Evolutionary conservation across 2,113 vertebrate species (phyloP), one percentile per base, ranked within the genome.

Genomic region (Lagopus leucura): DNA sequence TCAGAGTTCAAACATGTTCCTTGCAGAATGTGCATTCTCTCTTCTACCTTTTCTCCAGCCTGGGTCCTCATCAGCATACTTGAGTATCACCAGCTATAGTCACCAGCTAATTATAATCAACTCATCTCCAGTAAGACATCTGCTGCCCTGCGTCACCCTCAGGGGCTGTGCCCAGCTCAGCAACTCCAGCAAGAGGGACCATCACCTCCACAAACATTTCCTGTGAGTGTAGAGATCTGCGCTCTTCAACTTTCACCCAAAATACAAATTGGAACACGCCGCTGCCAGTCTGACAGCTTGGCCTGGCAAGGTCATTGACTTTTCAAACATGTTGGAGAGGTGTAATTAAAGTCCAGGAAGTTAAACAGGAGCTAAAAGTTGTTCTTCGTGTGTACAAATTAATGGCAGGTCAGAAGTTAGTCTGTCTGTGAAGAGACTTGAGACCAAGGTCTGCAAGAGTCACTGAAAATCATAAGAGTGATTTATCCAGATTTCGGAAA

Each of bases 11-110:
- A n/a, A n/a, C 19, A 66, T 16, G 11, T 2, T 3, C 4, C 13
- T 16, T 20, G 16, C 0, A 2, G 61, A 76, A 47, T 54, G 4
- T 42, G 50, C 16, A 10, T 13, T 13, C 7, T 58, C 28, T 18
- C 34, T 77, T 55, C 54, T 25, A 52, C 10, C 15, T 13, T 27
- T 77, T 67, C 61, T 79, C 13, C 25, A 57, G 67, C 21, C 16
- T 0, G 0, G 5, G 2, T 57, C 10, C 24, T 38, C 61, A 55
- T 24, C 55, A 17, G 77, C 20, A 32, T 18, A 40, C 9, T 16
- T 28, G 52, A 54, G 73, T 73, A 70, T 11, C 32, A 81, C 13
- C 22, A 34, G 3, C 65, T 69, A 52, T 2, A 80, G 13, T 5
- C 48, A 28, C 17, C 9, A 61, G 14, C 8, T 48, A n/a, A 25